Conservation (phyloP, 2,888 invertebrate genomes). For the Ametastegia equiseti region DNA sequence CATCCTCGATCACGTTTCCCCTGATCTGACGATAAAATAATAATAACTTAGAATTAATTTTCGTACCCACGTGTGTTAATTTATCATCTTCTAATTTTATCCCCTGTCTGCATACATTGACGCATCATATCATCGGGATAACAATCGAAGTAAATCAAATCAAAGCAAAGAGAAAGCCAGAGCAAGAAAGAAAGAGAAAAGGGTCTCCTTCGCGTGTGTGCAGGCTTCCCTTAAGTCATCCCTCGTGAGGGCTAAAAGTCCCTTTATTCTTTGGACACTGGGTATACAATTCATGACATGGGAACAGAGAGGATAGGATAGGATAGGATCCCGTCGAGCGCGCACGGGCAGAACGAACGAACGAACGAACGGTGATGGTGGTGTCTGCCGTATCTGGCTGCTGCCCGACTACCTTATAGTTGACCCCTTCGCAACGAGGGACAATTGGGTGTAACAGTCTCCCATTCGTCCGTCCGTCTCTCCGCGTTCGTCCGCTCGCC, state of each 20-base stretch:
- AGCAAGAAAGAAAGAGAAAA: neutral
- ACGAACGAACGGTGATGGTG: conserved; percentile 59
- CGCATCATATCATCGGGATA: neutral
- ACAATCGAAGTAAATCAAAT: neutral
- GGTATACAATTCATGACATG: conserved; percentile 13
- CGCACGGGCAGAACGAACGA: conserved; percentile 1
- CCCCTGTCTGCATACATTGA: neutral
- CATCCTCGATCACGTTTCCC: too few relatives aligned
- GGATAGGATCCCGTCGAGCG: conserved; percentile 24
- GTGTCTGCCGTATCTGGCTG: conserved; percentile 69
- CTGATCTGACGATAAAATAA: too few relatives aligned
- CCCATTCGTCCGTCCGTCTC: conserved; percentile 72
- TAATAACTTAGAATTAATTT: neutral
- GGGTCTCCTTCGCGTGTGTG: conserved; percentile 34
- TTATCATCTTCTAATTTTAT: neutral
- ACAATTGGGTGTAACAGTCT: conserved; percentile 76
- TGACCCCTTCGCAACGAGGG: conserved; percentile 75
- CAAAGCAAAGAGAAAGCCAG: neutral
- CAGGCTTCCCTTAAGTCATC: conserved; percentile 40
- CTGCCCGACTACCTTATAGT: conserved; percentile 73
- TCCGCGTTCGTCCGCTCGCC: conserved; percentile 68
- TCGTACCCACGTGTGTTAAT: neutral
- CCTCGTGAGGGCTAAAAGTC: neutral
- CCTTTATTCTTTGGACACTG: conserved; percentile 34
- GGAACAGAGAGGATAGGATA: too few relatives aligned